Evolutionary conservation across 2,888 invertebrate species (phyloP).

Genomic region (Callosobruchus maculatus): DNA sequence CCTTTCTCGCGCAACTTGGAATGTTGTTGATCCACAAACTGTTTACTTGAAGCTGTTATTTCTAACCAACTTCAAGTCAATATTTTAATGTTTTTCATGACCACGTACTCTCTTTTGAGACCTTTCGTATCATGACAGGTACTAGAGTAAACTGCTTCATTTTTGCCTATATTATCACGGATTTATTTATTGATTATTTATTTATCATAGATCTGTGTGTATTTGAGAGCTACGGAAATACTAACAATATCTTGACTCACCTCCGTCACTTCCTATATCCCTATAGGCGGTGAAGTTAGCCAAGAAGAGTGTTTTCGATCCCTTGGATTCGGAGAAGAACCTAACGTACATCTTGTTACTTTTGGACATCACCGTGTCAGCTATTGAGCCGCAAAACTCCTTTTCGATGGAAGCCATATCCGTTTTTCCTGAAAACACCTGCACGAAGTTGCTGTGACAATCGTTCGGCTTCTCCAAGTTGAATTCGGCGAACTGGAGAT

Average conservation of each 20-base stretch:
- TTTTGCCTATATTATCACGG: no score
- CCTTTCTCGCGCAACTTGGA: no score
- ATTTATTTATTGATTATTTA: no score
- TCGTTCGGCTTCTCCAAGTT: slow-evolving; percentile 70
- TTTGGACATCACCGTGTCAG: slow-evolving; percentile 68
- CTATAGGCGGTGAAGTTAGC: slow-evolving; percentile 75
- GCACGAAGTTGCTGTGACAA: slow-evolving; percentile 72
- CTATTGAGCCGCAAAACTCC: slow-evolving; percentile 83
- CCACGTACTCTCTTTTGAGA: no score
- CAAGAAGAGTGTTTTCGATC: slow-evolving; percentile 59
- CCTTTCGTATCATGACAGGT: no score
- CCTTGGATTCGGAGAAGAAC: slow-evolving; percentile 64
- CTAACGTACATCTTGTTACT: slow-evolving; percentile 71
- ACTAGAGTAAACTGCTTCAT: no score
- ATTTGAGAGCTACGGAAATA: no score
- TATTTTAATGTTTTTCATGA: no score
- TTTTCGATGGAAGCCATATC: slow-evolving; percentile 60
- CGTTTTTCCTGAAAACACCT: slow-evolving; percentile 64
- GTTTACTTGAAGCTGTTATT: no score
- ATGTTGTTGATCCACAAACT: no score
- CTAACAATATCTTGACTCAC: slow-evolving; percentile 31
- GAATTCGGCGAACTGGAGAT: slow-evolving; percentile 64
- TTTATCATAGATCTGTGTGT: no score
- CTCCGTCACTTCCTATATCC: slow-evolving; percentile 47
- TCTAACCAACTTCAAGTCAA: no score